Evolutionary conservation across 2,888 invertebrate genomes (phyloP).

Genomic region (Platypus cylindrus): DNA sequence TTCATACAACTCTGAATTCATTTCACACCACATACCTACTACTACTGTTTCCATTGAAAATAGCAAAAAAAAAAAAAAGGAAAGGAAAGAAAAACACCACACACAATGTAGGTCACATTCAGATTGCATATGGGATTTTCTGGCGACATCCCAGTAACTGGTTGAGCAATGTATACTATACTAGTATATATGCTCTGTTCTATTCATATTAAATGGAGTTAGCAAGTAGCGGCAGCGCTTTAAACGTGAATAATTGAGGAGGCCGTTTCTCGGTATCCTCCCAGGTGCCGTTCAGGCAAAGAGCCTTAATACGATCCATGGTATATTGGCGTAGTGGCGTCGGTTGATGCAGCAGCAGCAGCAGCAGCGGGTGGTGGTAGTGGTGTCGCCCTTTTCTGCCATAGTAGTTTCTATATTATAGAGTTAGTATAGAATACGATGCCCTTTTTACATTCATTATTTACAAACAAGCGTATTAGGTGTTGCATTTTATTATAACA

Average conservation of each 20-base stretch:
- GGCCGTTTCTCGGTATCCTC: constrained; percentile 28
- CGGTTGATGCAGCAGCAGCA: too few relatives aligned
- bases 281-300: constrained; percentile 29
- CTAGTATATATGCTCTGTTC: too few relatives aligned
- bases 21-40: too few relatives aligned
- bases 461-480: constrained; percentile 27
- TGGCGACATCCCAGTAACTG: constrained; percentile 17
- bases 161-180: constrained; percentile 29
- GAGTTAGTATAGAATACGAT: too few relatives aligned
- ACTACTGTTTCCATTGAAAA: too few relatives aligned
- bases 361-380: too few relatives aligned
- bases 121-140: constrained; percentile 8
- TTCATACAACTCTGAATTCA: too few relatives aligned
- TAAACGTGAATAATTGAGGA: constrained; percentile 33
- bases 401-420: too few relatives aligned
- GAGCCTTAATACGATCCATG: constrained; percentile 19
- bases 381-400: too few relatives aligned
- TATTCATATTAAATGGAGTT: constrained; percentile 36
- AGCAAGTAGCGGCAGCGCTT: constrained; percentile 31
- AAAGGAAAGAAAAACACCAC: too few relatives aligned
- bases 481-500: constrained; percentile 20
- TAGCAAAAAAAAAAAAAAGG: too few relatives aligned
- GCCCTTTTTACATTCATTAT: constrained; percentile 22
- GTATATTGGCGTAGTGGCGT: constrained; percentile 20
- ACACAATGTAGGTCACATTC: constrained; percentile 7